Conservation (phyloP, 2,888 invertebrate genomes). For the Drosophila buzzatii region DNA sequence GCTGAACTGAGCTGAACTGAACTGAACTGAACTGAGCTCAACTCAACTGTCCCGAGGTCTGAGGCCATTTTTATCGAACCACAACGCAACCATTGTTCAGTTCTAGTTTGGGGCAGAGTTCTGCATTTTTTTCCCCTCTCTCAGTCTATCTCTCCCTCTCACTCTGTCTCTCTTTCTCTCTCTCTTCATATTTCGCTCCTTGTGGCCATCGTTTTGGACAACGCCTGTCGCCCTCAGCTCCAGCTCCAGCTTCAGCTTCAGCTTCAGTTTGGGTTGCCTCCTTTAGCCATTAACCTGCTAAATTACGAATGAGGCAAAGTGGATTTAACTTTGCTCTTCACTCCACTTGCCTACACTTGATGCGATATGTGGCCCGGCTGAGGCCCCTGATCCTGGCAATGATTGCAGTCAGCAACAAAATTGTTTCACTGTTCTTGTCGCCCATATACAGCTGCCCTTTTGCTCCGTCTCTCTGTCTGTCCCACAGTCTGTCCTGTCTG, state of each 20-base stretch:
- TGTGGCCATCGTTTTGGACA: slow-evolving; percentile 48
- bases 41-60: slow-evolving; percentile 29
- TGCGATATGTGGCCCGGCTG: slow-evolving; percentile 28
- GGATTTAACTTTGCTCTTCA: slow-evolving; percentile 60
- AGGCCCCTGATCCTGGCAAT: slow-evolving; percentile 72
- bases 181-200: slow-evolving; percentile 31
- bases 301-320: slow-evolving; percentile 78
- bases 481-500: slow-evolving; percentile 20
- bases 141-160: neutral
- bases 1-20: slow-evolving; percentile 2
- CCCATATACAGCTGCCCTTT: slow-evolving; percentile 27
- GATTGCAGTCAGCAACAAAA: slow-evolving; percentile 74
- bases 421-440: slow-evolving; percentile 61
- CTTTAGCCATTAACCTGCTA: slow-evolving; percentile 76
- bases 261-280: slow-evolving; percentile 44
- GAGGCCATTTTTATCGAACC: slow-evolving; percentile 69
- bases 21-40: slow-evolving; percentile 2
- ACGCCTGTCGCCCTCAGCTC: slow-evolving; percentile 68
- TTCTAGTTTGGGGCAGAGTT: slow-evolving; percentile 54
- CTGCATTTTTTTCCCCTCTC: neutral
- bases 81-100: slow-evolving; percentile 62
- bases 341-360: slow-evolving; percentile 41
- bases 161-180: neutral
- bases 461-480: slow-evolving; percentile 26
- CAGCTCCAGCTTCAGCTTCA: slow-evolving; percentile 38